Base-by-base conservation (phyloP, 2,113 vertebrate species). In the Cathartes aura region DNA sequence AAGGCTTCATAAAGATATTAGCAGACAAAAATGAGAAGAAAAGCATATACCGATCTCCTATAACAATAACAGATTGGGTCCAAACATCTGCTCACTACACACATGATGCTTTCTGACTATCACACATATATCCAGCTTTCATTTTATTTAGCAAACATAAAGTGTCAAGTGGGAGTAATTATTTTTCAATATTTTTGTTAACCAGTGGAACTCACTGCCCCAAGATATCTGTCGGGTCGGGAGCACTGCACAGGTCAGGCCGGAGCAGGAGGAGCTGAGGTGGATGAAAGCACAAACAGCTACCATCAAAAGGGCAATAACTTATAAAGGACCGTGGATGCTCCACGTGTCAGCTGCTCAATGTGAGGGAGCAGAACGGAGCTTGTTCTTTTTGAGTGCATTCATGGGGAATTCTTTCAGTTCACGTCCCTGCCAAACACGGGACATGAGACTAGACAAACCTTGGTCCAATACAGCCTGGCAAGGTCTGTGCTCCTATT, bases 161-260 rank as follows among this genome's bases (percentile, higher is more conserved):
- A 78, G 17, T 40, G 21, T 34, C 32, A 20, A 30, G 59, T 22
- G n/a, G 43, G 38, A 87, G 72, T 9, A 38, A 59, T 22, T 27
- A 27, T 47, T 52, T 58, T 38, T 24, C 52, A 58, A 3, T 27
- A 16, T 4, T 3, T 34, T 40, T 42, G 18, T 59, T 71, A 62
- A 56, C 29, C 20, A 29, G 38, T 12, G 40, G 80, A 68, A 43
- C 53, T 45, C 42, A 0, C 16, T 2, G 5, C 42, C 47, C 38
- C 32, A 15, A 30, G 55, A 22, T 5, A 15, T 4, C 36, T 1
- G 0, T 6, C 0, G 3, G 55, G 59, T 17, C 4, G 1, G 48
- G 36, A 50, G 30, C 12, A 4, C 27, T 8, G 15, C 2, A 7
- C 34, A 23, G 67, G 60, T 29, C 47, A 36, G 59, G 59, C 36